Base-by-base conservation (phyloP, 2,797 vertebrate genomes). In the Novumbra hubbsi region DNA sequence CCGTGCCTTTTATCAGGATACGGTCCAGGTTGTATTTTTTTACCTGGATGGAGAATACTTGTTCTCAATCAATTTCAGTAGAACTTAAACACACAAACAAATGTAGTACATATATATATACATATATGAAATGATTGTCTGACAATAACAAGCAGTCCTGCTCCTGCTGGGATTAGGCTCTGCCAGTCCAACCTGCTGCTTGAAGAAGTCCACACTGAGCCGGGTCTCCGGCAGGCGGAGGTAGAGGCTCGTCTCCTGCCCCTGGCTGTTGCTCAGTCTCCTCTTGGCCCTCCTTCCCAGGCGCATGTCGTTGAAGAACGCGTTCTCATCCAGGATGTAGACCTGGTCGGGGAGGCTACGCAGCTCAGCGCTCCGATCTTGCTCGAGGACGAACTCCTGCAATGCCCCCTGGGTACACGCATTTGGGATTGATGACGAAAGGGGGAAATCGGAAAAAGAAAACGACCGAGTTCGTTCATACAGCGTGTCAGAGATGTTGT, bases 161-260 rank as follows among this genome's bases (percentile, higher is more conserved):
- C 34, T 38, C 34, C 16, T n/a, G n/a, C 3, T 1, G 16, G 8
- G 49, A 19, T 52, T 52, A 52, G 49, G 49, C 14, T 52, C 1
- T 8, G 34, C 4, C 34, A 38, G 34, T 77, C 83, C 8, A 5
- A 94, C 93, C 94, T 95, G 94, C 27, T 93, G 87, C 79, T 86
- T 90, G 81, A 94, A 95, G 88, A 95, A 94, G 80, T 95, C 93
- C 84, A 93, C 85, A 66, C 91, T 92, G 1, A 94, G 90, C 76
- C 84, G 80, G 32, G 92, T 91, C 78, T 91, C 92, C 0, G 94
- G 94, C 65, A 95, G 86, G 77, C 93, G 92, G 83, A 95, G 91
- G 78, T 87, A 88, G 27, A 93, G 82, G 80, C 76, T 92, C 76
- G 84, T 91, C 86, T 84, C 90, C 9, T 92, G 81, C 0, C 81